Percentiles rank a stretch among this genome's conserved stretches.
Conservation (phyloP, 2,888 invertebrate species). For the Mantis religiosa region DNA sequence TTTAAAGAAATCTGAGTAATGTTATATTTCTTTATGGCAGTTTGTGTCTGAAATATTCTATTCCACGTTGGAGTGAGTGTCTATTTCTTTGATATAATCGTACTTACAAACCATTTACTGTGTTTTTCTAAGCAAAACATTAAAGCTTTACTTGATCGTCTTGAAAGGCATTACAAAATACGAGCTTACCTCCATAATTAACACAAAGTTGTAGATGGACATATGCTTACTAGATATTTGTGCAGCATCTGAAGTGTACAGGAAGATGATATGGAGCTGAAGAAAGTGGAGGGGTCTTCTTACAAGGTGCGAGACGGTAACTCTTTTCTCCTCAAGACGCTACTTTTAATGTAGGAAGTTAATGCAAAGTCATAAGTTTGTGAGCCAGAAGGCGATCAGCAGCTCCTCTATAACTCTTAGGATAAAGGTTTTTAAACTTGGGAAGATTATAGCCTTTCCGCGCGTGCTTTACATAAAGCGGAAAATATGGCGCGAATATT, state of each 20-base stretch:
- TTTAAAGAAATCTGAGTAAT: no score
- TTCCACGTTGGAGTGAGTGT: no score
- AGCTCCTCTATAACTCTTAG: neutral
- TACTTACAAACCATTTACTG: no score
- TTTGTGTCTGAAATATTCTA: no score
- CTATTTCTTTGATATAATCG: no score
- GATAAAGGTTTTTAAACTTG: neutral
- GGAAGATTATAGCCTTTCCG: neutral
- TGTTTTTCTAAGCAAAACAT: no score
- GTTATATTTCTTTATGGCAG: no score
- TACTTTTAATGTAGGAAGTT: neutral
- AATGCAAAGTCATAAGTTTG: neutral
- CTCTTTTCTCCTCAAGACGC: neutral
- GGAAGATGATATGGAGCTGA: neutral
- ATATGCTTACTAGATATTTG: neutral
- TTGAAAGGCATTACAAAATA: no score
- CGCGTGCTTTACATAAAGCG: neutral
- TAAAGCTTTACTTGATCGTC: no score
- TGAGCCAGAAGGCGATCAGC: neutral
- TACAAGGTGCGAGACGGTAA: neutral
- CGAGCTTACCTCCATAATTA: no score
- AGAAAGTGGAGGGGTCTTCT: neutral
- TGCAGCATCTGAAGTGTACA: neutral
- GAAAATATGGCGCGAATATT: neutral
- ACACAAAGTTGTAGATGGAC: no score